Conservation (phyloP, 2,113 vertebrate species). For the Bufo bufo region DNA sequence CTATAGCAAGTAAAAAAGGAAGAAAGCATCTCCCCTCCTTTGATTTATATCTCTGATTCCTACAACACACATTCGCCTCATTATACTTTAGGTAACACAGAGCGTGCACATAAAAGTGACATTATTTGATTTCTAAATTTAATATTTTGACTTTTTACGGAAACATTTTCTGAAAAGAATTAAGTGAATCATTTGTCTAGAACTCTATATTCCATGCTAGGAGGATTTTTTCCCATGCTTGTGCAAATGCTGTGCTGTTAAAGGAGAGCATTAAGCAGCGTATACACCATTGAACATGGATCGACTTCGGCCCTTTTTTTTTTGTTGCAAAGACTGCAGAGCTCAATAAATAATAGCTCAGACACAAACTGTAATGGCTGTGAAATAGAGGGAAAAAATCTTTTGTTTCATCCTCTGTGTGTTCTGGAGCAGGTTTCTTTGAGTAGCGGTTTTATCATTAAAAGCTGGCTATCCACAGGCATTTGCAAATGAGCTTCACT, state of each 20-base stretch:
- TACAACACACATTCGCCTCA: constrained; percentile 14
- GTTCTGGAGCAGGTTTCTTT: constrained; percentile 62
- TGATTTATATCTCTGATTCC: neutral
- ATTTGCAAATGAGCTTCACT: constrained; percentile 65
- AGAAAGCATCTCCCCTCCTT: neutral
- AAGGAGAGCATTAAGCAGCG: constrained; percentile 35
- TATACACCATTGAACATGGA: constrained; percentile 54
- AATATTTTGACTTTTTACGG: constrained; percentile 49
- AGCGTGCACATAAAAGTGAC: constrained; percentile 1
- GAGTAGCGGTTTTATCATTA: constrained; percentile 65
- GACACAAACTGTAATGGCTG: constrained; percentile 32
- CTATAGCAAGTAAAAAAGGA: neutral
- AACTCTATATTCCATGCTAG: constrained; percentile 40
- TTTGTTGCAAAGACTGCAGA: constrained; percentile 31
- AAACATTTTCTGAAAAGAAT: constrained; percentile 53
- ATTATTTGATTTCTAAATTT: constrained; percentile 40
- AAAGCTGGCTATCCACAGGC: constrained; percentile 65
- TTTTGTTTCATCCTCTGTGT: constrained; percentile 36
- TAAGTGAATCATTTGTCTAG: constrained; percentile 48
- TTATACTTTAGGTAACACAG: neutral
- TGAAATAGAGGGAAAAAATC: neutral
- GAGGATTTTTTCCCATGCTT: neutral
- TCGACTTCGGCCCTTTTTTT: constrained; percentile 8
- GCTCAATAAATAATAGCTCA: constrained; percentile 49
- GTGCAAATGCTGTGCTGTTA: neutral